Evolutionary conservation across 1,140 invertebrate genomes (phyloP), one percentile per base, ranked within the genome.

Genomic region (Hylaeus anthracinus): DNA sequence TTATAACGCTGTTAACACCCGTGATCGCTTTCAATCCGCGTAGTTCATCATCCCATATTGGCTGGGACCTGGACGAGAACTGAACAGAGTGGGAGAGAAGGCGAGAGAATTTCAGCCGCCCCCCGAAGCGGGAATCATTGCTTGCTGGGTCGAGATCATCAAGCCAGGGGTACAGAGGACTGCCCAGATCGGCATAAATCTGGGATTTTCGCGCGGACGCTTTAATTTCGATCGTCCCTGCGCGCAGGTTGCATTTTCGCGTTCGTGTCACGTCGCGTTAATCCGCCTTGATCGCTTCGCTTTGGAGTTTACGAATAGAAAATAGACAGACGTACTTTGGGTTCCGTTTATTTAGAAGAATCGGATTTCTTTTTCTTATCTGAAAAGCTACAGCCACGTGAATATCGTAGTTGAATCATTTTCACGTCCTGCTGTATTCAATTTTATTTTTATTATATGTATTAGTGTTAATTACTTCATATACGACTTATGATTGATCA

Each of bases 1-100:
- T 90, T 90, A 89, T 92, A 93, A 93, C 91, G 82, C 89, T 90
- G 91, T 93, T 93, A 93, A 93, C 92, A 92, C 89, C 90, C 89
- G 87, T 88, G 91, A 93, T 93, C 91, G 90, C 89, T 93, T 92
- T 93, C 91, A 91, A 92, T 93, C 90, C 92, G 85, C 88, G 89
- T 86, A 92, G 92, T 93, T 92, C 92, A 93, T 92, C 92, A 92
- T 91, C 73, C 73, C 87, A 84, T 90, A 92, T 93, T 89, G 90
- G 79, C 72, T 81, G 64, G 82, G 63, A 67, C 75, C 65, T 65
- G 84, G 26, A 61, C 43, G 53, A 55, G 55, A 37, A 61, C 60
- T 45, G 58, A 53, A 12, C 12, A 6, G 48, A n/a, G 66, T 1
- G 1, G 39, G 67, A 64, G 55, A 43, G 66, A 61, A 51, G 45